Base-by-base conservation (phyloP, 30 jellyfish, hydroid and myxozoan species). In the Sanderia malayensis region DNA sequence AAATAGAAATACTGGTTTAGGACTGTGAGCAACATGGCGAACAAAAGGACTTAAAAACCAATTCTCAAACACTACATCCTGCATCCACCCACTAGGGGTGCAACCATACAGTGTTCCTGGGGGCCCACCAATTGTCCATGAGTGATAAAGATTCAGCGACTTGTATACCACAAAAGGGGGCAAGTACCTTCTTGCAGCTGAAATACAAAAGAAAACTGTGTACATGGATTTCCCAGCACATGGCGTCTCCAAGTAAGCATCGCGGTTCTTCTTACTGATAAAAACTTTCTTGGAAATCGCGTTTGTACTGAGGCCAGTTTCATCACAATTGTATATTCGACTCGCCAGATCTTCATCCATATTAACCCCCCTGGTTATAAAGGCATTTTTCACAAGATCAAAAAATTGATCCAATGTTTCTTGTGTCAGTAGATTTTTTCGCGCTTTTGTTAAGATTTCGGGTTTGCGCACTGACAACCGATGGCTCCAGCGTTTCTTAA, bases 11-110 rank as follows among this genome's bases (percentile, higher is more conserved):
- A 58, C 86, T 11, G 86, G 86, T 74, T 74, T 74, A 0, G 29
- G 0, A 32, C 18, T 0, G 46, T 49, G 8, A 13, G 85, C 74
- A 13, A 44, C 73, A n/a, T 8, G 0, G n/a, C 0, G 0, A 2
- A 76, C 86, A 76, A 61, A 76, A 8, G 46, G 10, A 32, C 26
- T 46, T 18, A 23, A 7, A 32, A 76, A 76, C 88, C 88, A 76
- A 60, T 49, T 63, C 28, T 65, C 86, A 64, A 76, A 76, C 0
- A 0, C 61, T 2, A 65, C 30, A 37, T 76, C 83, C 0, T 46
- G 27, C 88, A 76, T 76, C 88, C 88, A 0, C 0, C 88, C 88
- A 46, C 88, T 76, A 18, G 28, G 26, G 46, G 83, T 18, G 46
- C 23, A 0, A 0, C 85, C 82, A 31, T 61, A 76, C 22, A 34